Evolutionary conservation across 1,140 invertebrate species (phyloP).

Genomic region (Paracyclopina nana): DNA sequence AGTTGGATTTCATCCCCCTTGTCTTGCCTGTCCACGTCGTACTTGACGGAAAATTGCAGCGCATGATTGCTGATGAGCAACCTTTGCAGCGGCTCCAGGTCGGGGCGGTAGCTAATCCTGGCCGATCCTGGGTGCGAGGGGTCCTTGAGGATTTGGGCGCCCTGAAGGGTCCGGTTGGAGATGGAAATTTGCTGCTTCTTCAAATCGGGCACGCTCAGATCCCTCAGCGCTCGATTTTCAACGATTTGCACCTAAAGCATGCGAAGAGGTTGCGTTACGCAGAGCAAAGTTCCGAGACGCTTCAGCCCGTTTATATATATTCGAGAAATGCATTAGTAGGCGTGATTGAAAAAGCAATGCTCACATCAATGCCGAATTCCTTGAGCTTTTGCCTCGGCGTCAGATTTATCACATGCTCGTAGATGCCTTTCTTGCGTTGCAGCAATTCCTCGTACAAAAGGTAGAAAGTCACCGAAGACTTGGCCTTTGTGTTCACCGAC

Average conservation of each 20-base stretch:
- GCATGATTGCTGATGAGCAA: background rate
- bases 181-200: background rate
- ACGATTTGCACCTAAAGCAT: conserved; percentile 1
- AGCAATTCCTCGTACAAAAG: conserved; percentile 19
- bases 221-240: background rate
- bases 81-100: background rate
- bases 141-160: too few relatives aligned
- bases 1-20: conserved; percentile 9
- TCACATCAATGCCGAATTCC: conserved; percentile 7
- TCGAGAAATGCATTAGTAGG: too few relatives aligned
- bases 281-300: too few relatives aligned
- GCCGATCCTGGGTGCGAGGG: background rate
- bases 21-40: conserved; percentile 8
- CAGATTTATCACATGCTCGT: conserved; percentile 17
- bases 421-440: conserved; percentile 12
- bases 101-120: background rate
- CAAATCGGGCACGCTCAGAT: background rate
- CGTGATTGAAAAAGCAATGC: too few relatives aligned
- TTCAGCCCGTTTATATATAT: too few relatives aligned
- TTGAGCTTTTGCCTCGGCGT: conserved; percentile 7
- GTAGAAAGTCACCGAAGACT: conserved; percentile 15
- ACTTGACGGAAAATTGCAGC: conserved; percentile 9
- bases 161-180: too few relatives aligned
- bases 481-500: conserved; percentile 14
- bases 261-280: too few relatives aligned